phyloP scores from a whole-genome alignment of 92 coral and sea anemone species.

The Epizoanthus illoricatus region DNA sequence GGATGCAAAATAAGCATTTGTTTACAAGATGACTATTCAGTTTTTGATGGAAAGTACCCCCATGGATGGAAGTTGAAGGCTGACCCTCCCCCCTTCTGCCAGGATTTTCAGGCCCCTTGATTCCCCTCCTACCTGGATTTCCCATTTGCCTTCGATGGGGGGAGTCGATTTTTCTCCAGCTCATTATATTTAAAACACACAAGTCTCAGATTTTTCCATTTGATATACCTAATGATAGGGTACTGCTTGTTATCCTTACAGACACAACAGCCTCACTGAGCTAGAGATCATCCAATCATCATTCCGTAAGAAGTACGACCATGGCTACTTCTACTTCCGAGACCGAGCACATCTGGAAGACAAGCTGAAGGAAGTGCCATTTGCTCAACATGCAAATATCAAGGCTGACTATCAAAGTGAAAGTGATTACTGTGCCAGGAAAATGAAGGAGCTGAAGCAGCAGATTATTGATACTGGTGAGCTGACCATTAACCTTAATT shows the following conservation, averaged over 20 bases:
- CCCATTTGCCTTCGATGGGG: too few species aligned
- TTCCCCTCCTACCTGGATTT: too few species aligned
- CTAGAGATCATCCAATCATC: constrained; percentile 95
- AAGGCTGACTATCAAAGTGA: constrained; percentile 68
- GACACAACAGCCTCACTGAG: constrained; percentile 94
- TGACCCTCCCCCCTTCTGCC: too few species aligned
- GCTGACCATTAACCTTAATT: background rate
- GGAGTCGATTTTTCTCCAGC: too few species aligned
- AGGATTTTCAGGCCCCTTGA: too few species aligned
- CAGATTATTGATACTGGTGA: constrained; percentile 98
- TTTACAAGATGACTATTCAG: too few species aligned
- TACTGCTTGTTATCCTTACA: constrained; percentile 23
- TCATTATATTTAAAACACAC: too few species aligned
- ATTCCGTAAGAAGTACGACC: constrained; percentile 89
- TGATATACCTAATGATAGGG: too few species aligned
- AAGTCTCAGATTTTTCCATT: too few species aligned
- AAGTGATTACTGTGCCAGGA: constrained; percentile 90
- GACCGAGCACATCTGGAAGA: constrained; percentile 63
- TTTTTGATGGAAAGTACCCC: too few species aligned
- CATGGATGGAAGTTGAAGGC: too few species aligned
- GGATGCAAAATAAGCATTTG: too few species aligned
- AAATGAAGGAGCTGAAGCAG: constrained; percentile 86
- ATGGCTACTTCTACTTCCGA: constrained; percentile 95
- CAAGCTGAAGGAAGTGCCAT: constrained; percentile 44
- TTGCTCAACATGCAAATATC: constrained; percentile 37